phyloP scores from a whole-genome alignment of 2,113 vertebrate genomes.

The Seriola rivoliana region DNA sequence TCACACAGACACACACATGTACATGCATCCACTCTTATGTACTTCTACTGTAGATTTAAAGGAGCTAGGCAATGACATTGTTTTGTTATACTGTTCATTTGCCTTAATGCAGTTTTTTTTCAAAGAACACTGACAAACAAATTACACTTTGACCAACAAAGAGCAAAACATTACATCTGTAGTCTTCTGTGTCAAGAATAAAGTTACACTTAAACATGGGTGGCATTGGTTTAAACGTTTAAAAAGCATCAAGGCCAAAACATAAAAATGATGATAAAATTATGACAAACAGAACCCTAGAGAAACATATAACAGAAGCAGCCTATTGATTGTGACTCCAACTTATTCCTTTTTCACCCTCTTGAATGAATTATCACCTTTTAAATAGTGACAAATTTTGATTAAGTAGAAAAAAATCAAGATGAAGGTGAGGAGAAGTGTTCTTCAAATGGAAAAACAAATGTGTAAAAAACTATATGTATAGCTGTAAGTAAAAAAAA shows the following conservation, averaged over 20 bases:
- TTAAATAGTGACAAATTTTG: slow-evolving; percentile 19
- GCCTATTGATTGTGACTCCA: slow-evolving; percentile 78
- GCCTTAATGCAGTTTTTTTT: slow-evolving; percentile 19
- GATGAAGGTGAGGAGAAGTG: slow-evolving; percentile 28
- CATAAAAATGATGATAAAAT: slow-evolving; percentile 40
- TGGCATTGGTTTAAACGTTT: slow-evolving; percentile 43
- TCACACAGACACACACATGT: slow-evolving; percentile 45
- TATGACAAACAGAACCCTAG: slow-evolving; percentile 39
- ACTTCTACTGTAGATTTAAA: slow-evolving; percentile 22
- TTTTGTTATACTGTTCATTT: slow-evolving; percentile 30
- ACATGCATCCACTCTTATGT: slow-evolving; percentile 53
- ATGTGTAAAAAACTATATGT: slow-evolving; percentile 10
- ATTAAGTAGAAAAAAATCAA: slow-evolving; percentile 16
- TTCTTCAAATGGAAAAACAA: slow-evolving; percentile 49
- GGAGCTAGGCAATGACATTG: slow-evolving; percentile 19
- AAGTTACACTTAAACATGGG: slow-evolving; percentile 27
- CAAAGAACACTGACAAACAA: slow-evolving; percentile 10
- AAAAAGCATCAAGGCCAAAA: slow-evolving; percentile 27
- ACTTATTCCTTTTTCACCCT: slow-evolving; percentile 49
- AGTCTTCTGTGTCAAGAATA: slow-evolving; percentile 13
- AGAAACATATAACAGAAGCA: slow-evolving; percentile 66
- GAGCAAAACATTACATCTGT: slow-evolving; percentile 18
- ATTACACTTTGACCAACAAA: slow-evolving; percentile 15
- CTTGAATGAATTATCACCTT: slow-evolving; percentile 34
- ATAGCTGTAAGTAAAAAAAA: slow-evolving; percentile 41